phyloP scores from a whole-genome alignment of 2,888 invertebrate species.

The Drosophila suboccidentalis region DNA sequence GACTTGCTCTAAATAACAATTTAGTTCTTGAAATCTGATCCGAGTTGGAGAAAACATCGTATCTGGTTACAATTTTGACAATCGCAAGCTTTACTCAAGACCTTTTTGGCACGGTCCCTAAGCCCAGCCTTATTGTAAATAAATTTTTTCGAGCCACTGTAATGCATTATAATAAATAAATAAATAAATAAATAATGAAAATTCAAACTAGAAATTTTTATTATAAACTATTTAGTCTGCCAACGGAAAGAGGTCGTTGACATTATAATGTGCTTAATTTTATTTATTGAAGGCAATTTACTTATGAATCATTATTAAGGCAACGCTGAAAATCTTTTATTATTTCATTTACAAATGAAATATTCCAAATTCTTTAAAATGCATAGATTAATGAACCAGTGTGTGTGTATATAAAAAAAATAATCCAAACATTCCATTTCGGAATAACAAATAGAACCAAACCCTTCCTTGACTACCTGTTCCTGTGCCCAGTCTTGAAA shows the following conservation, averaged over 20 bases:
- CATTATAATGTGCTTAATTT: not conserved
- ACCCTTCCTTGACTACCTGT: conserved; percentile 59
- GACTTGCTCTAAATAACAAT: conserved; percentile 4
- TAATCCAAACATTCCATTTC: conserved; percentile 37
- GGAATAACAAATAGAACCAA: conserved; percentile 52
- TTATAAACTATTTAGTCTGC: not conserved
- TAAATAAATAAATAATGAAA: conserved; percentile 13
- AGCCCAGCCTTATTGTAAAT: conserved; percentile 49
- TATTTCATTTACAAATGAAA: conserved; percentile 4
- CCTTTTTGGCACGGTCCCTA: conserved; percentile 49
- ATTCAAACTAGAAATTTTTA: not conserved
- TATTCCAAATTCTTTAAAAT: not conserved
- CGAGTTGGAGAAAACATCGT: not conserved
- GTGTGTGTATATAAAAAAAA: conserved; percentile 10
- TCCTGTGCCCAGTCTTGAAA: conserved; percentile 50
- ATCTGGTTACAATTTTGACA: not conserved
- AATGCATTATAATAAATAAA: conserved; percentile 32
- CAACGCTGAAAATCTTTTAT: not conserved
- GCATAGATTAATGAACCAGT: not conserved
- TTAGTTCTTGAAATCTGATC: not conserved
- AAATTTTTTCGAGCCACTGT: conserved; percentile 45
- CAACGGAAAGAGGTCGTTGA: conserved; percentile 1
- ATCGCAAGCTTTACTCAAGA: conserved; percentile 46
- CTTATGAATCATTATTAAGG: conserved; percentile 5
- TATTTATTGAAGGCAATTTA: not conserved